phyloP scores from a whole-genome alignment of 1,140 invertebrate species.

The Diuraphis noxia region DNA sequence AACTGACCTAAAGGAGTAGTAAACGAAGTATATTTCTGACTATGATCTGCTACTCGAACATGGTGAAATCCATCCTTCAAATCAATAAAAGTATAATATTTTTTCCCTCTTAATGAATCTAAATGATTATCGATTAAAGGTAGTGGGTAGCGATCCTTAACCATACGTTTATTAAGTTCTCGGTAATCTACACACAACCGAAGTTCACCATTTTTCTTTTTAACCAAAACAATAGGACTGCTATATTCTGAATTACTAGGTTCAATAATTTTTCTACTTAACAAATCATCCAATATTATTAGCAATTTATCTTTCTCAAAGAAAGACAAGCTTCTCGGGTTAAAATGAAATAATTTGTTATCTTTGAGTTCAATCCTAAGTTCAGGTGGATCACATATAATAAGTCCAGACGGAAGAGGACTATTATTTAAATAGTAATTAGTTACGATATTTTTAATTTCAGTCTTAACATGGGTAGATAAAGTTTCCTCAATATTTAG shows the following conservation, averaged over 20 bases:
- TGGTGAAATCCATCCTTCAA: too few relatives aligned
- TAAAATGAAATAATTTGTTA: neutral
- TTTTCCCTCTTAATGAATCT: too few relatives aligned
- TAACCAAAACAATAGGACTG: neutral
- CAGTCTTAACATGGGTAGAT: too few relatives aligned
- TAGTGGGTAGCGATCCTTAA: conserved; percentile 62
- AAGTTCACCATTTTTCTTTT: too few relatives aligned
- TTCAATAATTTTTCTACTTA: neutral
- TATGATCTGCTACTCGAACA: neutral
- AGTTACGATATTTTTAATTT: too few relatives aligned
- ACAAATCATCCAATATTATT: conserved; percentile 13
- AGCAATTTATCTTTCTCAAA: conserved; percentile 3
- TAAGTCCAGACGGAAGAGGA: too few relatives aligned
- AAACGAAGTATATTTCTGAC: conserved; percentile 59
- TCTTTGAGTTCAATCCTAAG: too few relatives aligned
- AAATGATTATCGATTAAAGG: conserved; percentile 56
- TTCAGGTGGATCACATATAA: too few relatives aligned
- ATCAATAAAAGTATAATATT: too few relatives aligned
- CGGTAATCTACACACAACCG: conserved; percentile 9
- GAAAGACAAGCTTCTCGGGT: conserved; percentile 55
- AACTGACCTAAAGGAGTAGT: conserved; percentile 13
- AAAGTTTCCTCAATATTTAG: too few relatives aligned
- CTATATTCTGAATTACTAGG: conserved; percentile 20
- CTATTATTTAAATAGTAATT: too few relatives aligned
- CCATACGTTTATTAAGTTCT: conserved; percentile 56